phyloP scores from a whole-genome alignment of 2,888 invertebrate species.

The Saturnia pavonia region DNA sequence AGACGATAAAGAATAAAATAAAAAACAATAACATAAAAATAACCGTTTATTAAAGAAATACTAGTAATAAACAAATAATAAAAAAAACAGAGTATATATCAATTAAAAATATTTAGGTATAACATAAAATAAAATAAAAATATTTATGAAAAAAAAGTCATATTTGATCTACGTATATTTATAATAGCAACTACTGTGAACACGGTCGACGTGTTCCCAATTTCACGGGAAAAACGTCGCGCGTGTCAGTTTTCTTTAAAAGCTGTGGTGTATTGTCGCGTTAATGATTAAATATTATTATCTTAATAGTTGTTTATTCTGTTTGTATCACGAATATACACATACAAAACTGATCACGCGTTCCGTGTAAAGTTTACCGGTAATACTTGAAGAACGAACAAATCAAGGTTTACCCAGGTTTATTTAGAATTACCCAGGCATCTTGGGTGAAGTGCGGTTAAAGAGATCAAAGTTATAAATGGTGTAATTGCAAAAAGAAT shows the following conservation, averaged over 20 bases:
- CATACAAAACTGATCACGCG: not conserved
- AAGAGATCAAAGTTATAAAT: too few species aligned
- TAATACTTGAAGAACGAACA: too few species aligned
- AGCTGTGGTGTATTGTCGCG: too few species aligned
- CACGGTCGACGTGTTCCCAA: not conserved
- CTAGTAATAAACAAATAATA: conserved; percentile 43
- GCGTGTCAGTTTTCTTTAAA: not conserved
- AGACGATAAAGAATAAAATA: conserved; percentile 26
- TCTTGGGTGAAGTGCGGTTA: too few species aligned
- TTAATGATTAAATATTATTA: too few species aligned
- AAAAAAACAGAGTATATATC: conserved; percentile 20
- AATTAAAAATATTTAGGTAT: not conserved
- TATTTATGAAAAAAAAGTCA: not conserved
- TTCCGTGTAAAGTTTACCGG: not conserved
- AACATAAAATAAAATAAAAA: conserved; percentile 6
- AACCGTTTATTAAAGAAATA: conserved; percentile 38
- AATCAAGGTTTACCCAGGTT: too few species aligned
- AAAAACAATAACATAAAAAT: conserved; percentile 33
- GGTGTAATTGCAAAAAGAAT: too few species aligned
- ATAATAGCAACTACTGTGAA: not conserved
- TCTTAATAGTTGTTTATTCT: too few species aligned
- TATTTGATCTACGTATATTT: conserved; percentile 10
- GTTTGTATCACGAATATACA: not conserved
- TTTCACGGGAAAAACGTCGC: not conserved
- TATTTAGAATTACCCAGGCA: too few species aligned